Conservation (phyloP, 2,113 vertebrate species). For the Centropus bengalensis region DNA sequence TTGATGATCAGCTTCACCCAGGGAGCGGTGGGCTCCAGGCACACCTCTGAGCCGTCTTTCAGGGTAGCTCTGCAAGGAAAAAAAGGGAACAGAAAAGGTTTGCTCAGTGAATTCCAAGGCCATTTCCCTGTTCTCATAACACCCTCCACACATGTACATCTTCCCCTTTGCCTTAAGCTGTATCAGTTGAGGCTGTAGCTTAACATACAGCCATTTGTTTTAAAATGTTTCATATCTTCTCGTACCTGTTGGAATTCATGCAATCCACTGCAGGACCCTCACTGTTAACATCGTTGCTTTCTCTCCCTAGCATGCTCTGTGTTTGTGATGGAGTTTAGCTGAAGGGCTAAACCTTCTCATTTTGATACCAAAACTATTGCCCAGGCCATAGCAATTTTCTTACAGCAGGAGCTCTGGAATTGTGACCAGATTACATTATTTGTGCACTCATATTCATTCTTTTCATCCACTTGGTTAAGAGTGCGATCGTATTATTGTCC, state of each 20-base stretch:
- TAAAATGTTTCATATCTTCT: background rate
- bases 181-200: background rate
- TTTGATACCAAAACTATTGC: background rate
- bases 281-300: background rate
- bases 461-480: background rate
- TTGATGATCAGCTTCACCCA: constrained; percentile 75
- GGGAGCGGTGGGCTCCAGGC: constrained; percentile 67
- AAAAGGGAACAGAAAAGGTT: background rate
- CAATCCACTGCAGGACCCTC: background rate
- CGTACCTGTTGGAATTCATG: background rate
- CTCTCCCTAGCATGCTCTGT: background rate
- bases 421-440: background rate
- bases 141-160: rapidly evolving
- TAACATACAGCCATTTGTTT: background rate
- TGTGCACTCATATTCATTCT: background rate
- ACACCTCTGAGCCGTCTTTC: constrained; percentile 13
- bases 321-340: background rate
- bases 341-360: background rate
- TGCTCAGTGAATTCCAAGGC: background rate
- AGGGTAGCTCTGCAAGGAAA: constrained; percentile 69
- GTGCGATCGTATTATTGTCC: background rate
- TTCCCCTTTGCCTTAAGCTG: background rate
- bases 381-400: background rate
- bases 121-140: background rate
- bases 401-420: background rate